Conservation (phyloP, 2,113 vertebrate genomes). For the Clupea harengus region DNA sequence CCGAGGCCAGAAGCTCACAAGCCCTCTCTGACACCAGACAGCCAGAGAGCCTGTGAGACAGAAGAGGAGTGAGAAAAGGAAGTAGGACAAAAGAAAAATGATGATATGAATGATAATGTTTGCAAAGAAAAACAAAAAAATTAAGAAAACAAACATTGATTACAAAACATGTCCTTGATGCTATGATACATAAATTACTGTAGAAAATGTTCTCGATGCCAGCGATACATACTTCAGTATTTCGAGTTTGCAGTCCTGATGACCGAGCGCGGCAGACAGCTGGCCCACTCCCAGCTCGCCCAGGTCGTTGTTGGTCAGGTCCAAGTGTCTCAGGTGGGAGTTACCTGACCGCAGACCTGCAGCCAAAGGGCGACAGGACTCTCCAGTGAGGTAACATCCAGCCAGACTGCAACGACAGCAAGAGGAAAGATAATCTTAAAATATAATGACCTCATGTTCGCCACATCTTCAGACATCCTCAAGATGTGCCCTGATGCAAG, state of each 20-base stretch:
- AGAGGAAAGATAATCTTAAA: background rate
- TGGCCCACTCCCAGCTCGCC: slow-evolving; percentile 21
- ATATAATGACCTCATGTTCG: too few relatives aligned
- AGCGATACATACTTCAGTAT: slow-evolving; percentile 45
- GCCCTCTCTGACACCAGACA: slow-evolving; percentile 51
- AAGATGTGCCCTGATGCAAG: too few relatives aligned
- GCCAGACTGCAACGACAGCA: background rate
- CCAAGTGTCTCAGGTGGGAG: slow-evolving; percentile 37
- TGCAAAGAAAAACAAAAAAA: background rate
- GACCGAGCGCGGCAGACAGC: slow-evolving; percentile 51
- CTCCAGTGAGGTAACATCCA: background rate
- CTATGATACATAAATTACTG: too few relatives aligned
- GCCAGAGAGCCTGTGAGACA: slow-evolving; percentile 49
- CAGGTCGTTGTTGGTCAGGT: slow-evolving; percentile 57
- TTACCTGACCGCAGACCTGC: background rate
- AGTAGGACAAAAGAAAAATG: background rate
- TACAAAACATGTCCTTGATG: too few relatives aligned
- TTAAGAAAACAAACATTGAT: background rate
- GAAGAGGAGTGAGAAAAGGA: background rate
- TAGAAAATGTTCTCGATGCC: too few relatives aligned
- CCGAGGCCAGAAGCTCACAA: slow-evolving; percentile 46
- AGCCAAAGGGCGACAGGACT: background rate
- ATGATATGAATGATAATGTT: too few relatives aligned
- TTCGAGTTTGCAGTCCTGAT: slow-evolving; percentile 49
- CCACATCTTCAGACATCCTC: too few relatives aligned